phyloP scores from a whole-genome alignment of 2,888 invertebrate species.

The Clanis bilineata region DNA sequence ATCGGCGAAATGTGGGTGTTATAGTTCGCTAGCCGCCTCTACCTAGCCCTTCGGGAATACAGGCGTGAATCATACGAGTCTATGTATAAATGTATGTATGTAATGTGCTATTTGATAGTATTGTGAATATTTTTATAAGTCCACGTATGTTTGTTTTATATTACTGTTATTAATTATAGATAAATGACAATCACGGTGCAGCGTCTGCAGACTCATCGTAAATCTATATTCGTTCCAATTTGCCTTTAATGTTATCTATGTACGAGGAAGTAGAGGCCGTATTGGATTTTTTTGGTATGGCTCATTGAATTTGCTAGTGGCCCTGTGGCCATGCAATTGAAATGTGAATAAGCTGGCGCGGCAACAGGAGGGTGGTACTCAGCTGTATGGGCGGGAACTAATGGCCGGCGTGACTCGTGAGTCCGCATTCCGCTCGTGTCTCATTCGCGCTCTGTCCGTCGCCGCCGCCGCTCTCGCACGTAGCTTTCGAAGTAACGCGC shows the following conservation, averaged over 20 bases:
- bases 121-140: too few species aligned
- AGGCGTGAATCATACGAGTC: too few species aligned
- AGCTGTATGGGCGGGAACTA: constrained; percentile 42
- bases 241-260: not conserved
- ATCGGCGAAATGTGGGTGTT: too few species aligned
- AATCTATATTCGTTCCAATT: constrained; percentile 2
- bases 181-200: too few species aligned
- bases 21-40: too few species aligned
- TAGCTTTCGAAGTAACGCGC: constrained; percentile 20
- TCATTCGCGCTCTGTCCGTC: constrained; percentile 38
- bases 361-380: constrained; percentile 55
- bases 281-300: constrained; percentile 22
- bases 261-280: not conserved
- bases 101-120: too few species aligned
- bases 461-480: constrained; percentile 33
- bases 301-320: constrained; percentile 32
- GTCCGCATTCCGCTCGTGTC: constrained; percentile 27
- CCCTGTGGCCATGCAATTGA: constrained; percentile 30
- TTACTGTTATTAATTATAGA: too few species aligned
- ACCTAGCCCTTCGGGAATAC: too few species aligned
- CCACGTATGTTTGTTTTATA: too few species aligned
- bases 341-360: constrained; percentile 37
- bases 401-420: constrained; percentile 25
- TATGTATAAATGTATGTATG: too few species aligned
- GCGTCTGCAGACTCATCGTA: not conserved